These are phyloP conservation scores for Bagarius yarrelli DNA, from an alignment of 2,113 vertebrate species.

Conservation along the genomic window DNA sequence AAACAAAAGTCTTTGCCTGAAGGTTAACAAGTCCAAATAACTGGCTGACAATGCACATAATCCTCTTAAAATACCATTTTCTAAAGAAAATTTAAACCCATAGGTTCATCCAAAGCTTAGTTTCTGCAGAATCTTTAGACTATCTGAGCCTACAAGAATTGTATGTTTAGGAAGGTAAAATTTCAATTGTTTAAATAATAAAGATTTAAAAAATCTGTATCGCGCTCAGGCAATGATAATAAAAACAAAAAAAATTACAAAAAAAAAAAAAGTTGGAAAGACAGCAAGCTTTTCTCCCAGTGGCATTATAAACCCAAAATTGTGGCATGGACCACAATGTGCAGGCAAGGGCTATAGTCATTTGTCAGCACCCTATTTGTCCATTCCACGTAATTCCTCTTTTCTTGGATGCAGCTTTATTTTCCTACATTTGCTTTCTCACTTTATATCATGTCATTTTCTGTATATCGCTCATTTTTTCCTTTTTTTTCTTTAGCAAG, in stretches of 20 bases:
- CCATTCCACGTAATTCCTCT: constrained; percentile 21
- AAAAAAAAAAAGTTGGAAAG: constrained; percentile 6
- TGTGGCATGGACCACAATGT: constrained; percentile 8
- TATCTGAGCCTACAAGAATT: neutral
- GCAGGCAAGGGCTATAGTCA: neutral
- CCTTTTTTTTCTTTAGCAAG: neutral
- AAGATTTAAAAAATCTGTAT: too few relatives aligned
- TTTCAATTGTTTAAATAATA: too few relatives aligned
- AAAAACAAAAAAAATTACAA: neutral
- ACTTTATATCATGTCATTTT: neutral
- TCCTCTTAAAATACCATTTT: neutral
- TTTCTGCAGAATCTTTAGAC: neutral
- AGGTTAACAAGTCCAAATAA: neutral
- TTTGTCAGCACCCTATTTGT: constrained; percentile 34
- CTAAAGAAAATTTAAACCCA: neutral
- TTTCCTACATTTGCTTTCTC: constrained; percentile 20
- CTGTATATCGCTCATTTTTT: neutral
- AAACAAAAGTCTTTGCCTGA: neutral
- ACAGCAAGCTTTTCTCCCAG: neutral
- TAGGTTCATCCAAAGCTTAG: neutral
- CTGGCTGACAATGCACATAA: neutral
- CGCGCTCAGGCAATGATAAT: neutral
- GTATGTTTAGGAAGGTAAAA: neutral
- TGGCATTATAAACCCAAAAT: neutral
- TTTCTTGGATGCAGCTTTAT: constrained; percentile 1